Base-by-base conservation (phyloP, 2,113 vertebrate genomes). In the Procapra przewalskii region DNA sequence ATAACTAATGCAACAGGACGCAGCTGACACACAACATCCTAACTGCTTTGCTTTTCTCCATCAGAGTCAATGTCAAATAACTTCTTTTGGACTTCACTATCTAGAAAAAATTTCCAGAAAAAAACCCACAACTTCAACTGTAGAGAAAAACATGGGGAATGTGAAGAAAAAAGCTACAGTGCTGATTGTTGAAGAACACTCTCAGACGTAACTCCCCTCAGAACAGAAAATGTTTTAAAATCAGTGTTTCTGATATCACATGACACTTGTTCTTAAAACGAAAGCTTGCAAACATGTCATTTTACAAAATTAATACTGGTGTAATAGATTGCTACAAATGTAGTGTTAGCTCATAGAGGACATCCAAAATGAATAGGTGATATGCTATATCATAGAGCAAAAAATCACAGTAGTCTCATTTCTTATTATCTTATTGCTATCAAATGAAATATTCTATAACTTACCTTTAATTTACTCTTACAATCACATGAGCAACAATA, bases 191-290 rank as follows among this genome's bases (percentile, higher is more conserved):
- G 79, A 95, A 94, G 92, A 95, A 96, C 90, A 96, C 82, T 96
- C 97, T 75, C 89, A 98, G 97, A 93, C 6, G 57, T 81, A 95
- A 97, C 98, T 98, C 52, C 86, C 94, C 64, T 94, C 96, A 96
- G 79, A 97, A 98, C 83, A 79, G 27, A 75, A 96, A 97, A 95
- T 43, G 89, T 86, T 21, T 33, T 94, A 80, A 95, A 98, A 97
- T 98, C 91, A 80, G 21, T 85, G 75, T 83, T 96, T 64, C 27
- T 83, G 90, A 97, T 82, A 95, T 14, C 87, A 43, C 27, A 98
- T 14, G 91, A 95, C 21, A 25, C 33, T 64, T 11, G 40, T 75
- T 95, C 89, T 83, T 57, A 40, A 82, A 92, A 87, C 40, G 7
- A 75, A 96, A 91, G 64, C 50, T 0, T 48, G 4, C 1, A 95